phyloP scores from a whole-genome alignment of 2,888 invertebrate genomes.

The Sceliomorpha sp. region DNA sequence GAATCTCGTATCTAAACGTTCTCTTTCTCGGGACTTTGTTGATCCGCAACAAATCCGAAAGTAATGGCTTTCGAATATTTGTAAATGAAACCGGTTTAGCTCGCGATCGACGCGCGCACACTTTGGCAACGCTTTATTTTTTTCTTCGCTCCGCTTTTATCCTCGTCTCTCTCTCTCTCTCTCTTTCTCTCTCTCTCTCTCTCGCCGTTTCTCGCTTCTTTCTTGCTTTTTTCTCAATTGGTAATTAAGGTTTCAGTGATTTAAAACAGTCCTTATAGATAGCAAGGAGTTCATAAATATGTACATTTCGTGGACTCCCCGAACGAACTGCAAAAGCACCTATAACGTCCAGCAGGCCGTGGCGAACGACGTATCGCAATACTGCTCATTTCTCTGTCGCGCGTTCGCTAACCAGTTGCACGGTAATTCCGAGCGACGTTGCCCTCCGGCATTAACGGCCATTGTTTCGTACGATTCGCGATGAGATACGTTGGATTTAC shows the following conservation, averaged over 20 bases:
- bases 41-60: constrained; percentile 39
- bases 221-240: constrained; percentile 10
- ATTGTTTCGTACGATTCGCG: too few species aligned
- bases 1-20: constrained; percentile 12
- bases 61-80: constrained; percentile 34
- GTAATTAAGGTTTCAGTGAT: constrained; percentile 26
- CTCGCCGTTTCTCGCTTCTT: constrained; percentile 6
- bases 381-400: background rate
- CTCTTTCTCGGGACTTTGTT: constrained; percentile 14
- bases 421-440: too few species aligned
- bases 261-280: constrained; percentile 23
- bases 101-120: constrained; percentile 17
- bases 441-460: too few species aligned
- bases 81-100: constrained; percentile 48
- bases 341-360: background rate
- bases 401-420: too few species aligned
- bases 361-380: constrained; percentile 1
- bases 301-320: constrained; percentile 13
- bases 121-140: constrained; percentile 16
- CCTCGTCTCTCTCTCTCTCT: too few species aligned
- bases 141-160: too few species aligned
- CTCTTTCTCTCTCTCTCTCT: constrained; percentile 15
- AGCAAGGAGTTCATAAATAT: constrained; percentile 20
- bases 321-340: constrained; percentile 3
- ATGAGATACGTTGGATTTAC: too few species aligned